A percentile compares a stretch with the other conserved stretches of the same genome.
phyloP scores from a whole-genome alignment of 2,888 invertebrate genomes.

The Balanococcus diminutus region DNA sequence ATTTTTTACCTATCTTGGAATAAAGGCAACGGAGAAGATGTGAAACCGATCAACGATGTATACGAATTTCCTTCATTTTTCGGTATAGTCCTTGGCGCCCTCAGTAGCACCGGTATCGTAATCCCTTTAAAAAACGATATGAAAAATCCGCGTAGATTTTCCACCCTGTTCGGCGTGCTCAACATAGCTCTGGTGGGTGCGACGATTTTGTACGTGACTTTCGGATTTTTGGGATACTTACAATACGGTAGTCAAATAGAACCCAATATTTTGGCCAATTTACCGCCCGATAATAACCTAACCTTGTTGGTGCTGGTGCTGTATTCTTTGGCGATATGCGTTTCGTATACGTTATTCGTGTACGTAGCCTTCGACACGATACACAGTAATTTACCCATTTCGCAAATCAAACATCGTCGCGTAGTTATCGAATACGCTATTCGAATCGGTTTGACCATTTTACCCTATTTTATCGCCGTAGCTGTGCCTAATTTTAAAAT shows the following conservation, averaged over 20 bases:
- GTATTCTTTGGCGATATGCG: neutral
- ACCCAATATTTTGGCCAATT: slow-evolving; percentile 86
- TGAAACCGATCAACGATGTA: neutral
- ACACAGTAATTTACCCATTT: neutral
- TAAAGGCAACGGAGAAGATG: neutral
- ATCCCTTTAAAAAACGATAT: slow-evolving; percentile 93
- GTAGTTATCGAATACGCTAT: neutral
- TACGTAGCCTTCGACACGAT: slow-evolving; percentile 8
- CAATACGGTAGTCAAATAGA: slow-evolving; percentile 74
- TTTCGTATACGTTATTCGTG: neutral
- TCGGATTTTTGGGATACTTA: slow-evolving; percentile 90
- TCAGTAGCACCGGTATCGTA: slow-evolving; percentile 91
- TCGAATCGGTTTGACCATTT: neutral
- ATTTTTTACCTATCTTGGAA: neutral
- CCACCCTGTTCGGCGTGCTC: slow-evolving; percentile 81
- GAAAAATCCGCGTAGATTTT: slow-evolving; percentile 82
- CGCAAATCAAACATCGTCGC: neutral
- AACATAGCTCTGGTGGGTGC: slow-evolving; percentile 82
- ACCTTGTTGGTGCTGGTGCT: neutral
- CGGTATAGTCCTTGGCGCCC: slow-evolving; percentile 91
- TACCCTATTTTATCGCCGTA: slow-evolving; percentile 19
- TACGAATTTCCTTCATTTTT: slow-evolving; percentile 85
- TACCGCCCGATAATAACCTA: slow-evolving; percentile 64
- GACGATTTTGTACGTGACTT: slow-evolving; percentile 78
- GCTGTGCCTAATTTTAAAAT: slow-evolving; percentile 5